phyloP scores from a whole-genome alignment of 2,113 vertebrate species.

The Nesogale talazaci region DNA sequence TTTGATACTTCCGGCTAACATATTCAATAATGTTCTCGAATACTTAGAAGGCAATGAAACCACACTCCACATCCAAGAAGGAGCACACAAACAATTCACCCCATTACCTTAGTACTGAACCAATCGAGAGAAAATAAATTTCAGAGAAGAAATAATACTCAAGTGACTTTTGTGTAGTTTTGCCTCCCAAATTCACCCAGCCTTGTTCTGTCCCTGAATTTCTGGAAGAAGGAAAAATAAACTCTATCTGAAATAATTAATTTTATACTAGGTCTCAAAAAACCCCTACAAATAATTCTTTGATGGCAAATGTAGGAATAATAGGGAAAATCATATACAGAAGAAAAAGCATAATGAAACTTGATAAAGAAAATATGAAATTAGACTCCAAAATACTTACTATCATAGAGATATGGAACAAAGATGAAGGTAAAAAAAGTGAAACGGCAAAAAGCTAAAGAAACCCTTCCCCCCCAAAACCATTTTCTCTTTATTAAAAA shows the following conservation, averaged over 20 bases:
- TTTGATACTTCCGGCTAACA: not conserved
- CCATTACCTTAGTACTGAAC: not conserved
- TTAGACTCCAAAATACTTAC: not conserved
- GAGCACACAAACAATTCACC: not conserved
- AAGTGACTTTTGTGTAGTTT: not conserved
- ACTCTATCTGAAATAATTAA: not conserved
- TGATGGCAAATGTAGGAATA: not conserved
- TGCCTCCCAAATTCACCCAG: not conserved
- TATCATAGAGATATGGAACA: not conserved
- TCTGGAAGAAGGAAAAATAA: not conserved
- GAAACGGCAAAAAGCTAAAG: too few relatives aligned
- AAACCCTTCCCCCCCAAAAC: not conserved
- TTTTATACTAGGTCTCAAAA: conserved; percentile 16
- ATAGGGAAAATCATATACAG: not conserved
- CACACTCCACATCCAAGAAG: not conserved
- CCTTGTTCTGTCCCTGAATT: not conserved
- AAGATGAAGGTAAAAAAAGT: not conserved
- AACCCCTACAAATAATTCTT: not conserved
- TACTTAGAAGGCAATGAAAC: not conserved
- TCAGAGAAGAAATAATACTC: not conserved
- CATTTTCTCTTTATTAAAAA: not conserved
- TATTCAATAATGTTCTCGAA: not conserved
- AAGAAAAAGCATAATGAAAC: not conserved
- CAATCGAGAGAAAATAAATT: not conserved
- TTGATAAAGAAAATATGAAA: not conserved